Evolutionary conservation across 2,888 invertebrate species (phyloP), one percentile per base, ranked within the genome.

Genomic region (Eupithecia centaureata): DNA sequence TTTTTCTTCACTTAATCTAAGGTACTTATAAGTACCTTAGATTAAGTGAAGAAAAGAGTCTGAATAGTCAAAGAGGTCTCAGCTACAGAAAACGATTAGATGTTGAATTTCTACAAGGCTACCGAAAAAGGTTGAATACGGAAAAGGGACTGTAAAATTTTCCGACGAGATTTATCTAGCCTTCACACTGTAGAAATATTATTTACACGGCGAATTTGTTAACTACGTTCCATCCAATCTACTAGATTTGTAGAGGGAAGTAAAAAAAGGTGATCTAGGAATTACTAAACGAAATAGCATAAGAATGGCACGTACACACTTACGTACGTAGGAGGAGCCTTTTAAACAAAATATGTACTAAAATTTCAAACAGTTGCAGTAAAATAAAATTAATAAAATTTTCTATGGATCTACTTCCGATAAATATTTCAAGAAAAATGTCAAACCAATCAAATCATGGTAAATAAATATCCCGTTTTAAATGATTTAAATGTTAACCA

Each of bases 121-220:
- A 12, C 47, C 22, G 47, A 47, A 12, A 22, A 47, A 47, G 8
- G 7, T 0, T 47, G 47, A 22, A 22, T 47, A 22, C 47, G 47
- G 47, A 47, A 47, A 47, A 47, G 18, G 47, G 47, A 10, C 47
- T 47, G 22, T 47, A 22, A 47, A 47, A 47, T 47, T 47, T 22
- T 47, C 47, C 47, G 8, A 42, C 42, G 12, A 10, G 12, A 47
- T 47, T 47, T 47, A 47, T 47, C 47, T 47, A 47, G 12, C 47
- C 47, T 47, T 47, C 47, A 12, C 22, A 3, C 8, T 4, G 22
- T 47, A 22, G 47, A 47, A 47, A 47, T 47, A 22, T 47, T 47
- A 10, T 18, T 8, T 8, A 22, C 18, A 22, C 10, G 22, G 18
- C 22, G 47, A 47, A 47, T 47, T 22, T 47, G 22, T 47, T 12